A percentile compares a stretch with the other conserved stretches of the same genome.
Conservation (phyloP, 2,113 vertebrate species). For the Cyanistes caeruleus region DNA sequence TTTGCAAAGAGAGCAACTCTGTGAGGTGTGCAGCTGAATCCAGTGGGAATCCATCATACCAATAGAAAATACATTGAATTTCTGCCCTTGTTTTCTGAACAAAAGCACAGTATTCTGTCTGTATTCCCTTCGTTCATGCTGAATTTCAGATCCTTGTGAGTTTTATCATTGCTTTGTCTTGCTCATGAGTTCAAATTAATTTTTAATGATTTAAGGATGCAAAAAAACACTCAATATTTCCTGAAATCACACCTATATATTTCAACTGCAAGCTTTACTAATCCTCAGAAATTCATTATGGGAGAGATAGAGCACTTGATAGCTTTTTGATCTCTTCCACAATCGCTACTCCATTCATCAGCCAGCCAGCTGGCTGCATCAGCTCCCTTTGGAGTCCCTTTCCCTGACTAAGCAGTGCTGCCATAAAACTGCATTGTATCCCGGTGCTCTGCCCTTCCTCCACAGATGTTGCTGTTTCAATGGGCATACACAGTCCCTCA, state of each 20-base stretch:
- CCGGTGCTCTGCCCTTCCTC: conserved; percentile 46
- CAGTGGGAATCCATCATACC: background rate
- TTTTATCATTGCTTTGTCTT: background rate
- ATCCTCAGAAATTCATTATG: background rate
- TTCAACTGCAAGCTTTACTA: background rate
- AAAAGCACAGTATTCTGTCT: background rate
- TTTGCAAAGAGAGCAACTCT: background rate
- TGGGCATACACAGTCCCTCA: conserved; percentile 46
- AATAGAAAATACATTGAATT: background rate
- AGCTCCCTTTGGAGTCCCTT: conserved; percentile 39
- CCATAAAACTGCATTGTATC: conserved; percentile 59
- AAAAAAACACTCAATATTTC: background rate
- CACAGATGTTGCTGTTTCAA: conserved; percentile 57
- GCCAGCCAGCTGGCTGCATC: conserved; percentile 39
- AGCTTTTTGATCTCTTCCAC: conserved; percentile 34
- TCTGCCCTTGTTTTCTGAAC: background rate
- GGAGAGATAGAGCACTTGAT: background rate
- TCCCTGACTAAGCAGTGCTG: conserved; percentile 54
- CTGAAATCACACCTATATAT: background rate
- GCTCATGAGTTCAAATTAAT: background rate
- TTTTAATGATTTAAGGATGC: background rate
- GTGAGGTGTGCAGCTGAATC: background rate
- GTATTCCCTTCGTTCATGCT: background rate
- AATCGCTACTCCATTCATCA: background rate
- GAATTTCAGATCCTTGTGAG: background rate